phyloP scores from a whole-genome alignment of 1,140 invertebrate genomes.

The Microplitis demolitor region DNA sequence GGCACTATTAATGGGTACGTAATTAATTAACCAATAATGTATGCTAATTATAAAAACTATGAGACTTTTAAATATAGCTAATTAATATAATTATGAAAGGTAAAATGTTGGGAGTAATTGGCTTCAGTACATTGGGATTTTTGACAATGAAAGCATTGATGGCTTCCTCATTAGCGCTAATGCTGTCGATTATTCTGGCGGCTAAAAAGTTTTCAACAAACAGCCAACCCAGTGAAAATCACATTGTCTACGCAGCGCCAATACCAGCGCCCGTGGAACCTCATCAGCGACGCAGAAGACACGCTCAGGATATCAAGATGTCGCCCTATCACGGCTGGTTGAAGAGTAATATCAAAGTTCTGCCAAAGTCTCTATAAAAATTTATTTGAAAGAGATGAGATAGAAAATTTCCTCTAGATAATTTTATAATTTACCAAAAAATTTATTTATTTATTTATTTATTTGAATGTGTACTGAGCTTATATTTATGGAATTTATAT shows the following conservation, averaged over 20 bases:
- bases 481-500: background rate
- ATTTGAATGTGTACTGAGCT: background rate
- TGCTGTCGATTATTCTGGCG: constrained; percentile 74
- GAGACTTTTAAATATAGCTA: no score
- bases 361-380: constrained; percentile 14
- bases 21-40: background rate
- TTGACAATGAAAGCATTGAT: constrained; percentile 74
- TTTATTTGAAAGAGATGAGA: background rate
- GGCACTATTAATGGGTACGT: constrained; percentile 75
- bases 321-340: constrained; percentile 66
- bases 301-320: constrained; percentile 47
- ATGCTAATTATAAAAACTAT: background rate
- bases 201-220: constrained; percentile 72
- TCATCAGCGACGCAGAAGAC: constrained; percentile 65
- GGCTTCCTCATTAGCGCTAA: constrained; percentile 71
- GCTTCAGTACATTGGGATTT: constrained; percentile 72
- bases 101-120: constrained; percentile 72
- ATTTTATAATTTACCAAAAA: no score
- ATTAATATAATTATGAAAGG: constrained; percentile 35
- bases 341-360: constrained; percentile 25
- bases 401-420: no score
- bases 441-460: background rate
- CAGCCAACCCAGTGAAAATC: constrained; percentile 60
- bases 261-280: no score
- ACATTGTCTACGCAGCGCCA: constrained; percentile 47